These are phyloP conservation scores for Heliconius eleuchia DNA, from an alignment of 1,140 invertebrate species.

Conservation along the genomic window DNA sequence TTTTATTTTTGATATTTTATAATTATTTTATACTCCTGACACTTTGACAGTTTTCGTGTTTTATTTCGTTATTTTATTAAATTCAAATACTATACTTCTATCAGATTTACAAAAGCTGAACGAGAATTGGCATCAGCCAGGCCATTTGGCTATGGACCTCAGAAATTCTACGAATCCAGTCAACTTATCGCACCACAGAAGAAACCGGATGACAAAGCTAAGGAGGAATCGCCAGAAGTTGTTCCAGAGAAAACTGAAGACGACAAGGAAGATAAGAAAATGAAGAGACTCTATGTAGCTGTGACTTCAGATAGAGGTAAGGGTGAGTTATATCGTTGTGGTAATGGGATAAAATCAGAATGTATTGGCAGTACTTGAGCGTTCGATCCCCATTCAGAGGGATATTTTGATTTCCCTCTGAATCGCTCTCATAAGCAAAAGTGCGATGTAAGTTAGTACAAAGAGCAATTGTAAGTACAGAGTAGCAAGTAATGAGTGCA, in stretches of 20 bases:
- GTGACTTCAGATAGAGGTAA: conserved; percentile 95
- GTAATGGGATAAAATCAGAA: too few relatives aligned
- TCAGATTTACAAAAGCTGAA: conserved; percentile 94
- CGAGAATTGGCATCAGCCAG: conserved; percentile 94
- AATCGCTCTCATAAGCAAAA: too few relatives aligned
- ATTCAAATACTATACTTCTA: background rate
- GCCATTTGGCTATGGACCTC: conserved; percentile 93
- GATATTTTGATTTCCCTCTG: too few relatives aligned
- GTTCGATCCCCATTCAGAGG: background rate
- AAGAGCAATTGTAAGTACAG: too few relatives aligned
- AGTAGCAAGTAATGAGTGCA: too few relatives aligned
- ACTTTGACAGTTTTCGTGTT: too few relatives aligned
- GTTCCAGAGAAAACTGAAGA: conserved; percentile 33
- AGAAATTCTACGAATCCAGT: conserved; percentile 88
- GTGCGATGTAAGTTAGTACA: too few relatives aligned
- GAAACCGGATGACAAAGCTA: conserved; percentile 33
- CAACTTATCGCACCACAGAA: conserved; percentile 52
- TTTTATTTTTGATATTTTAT: too few relatives aligned
- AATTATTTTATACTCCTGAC: too few relatives aligned
- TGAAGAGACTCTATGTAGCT: conserved; percentile 91
- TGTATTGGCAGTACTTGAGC: background rate
- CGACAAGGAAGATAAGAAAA: conserved; percentile 58
- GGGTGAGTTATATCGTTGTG: background rate
- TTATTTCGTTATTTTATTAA: background rate
- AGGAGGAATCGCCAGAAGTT: conserved; percentile 78